Percentiles rank a stretch among this genome's conserved stretches.
phyloP scores from a whole-genome alignment of 23 tunicate genomes.

The Corella eumyota region DNA sequence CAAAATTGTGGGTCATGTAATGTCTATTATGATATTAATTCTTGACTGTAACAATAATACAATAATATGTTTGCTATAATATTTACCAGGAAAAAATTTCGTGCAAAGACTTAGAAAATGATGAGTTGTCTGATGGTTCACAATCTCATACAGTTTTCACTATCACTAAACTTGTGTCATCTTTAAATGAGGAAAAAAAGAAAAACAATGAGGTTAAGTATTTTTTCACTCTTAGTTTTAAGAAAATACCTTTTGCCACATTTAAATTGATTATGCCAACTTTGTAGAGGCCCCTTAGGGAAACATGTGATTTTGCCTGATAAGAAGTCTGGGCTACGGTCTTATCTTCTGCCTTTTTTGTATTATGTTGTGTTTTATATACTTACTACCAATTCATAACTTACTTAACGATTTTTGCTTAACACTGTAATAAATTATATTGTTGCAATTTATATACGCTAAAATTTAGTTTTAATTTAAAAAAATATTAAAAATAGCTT shows the following conservation, averaged over 20 bases:
- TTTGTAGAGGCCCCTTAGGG: no score
- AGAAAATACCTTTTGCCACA: background rate
- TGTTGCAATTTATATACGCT: background rate
- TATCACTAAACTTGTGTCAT: conserved; percentile 26
- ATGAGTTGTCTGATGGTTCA: conserved; percentile 32
- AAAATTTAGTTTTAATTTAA: background rate
- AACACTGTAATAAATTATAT: no score
- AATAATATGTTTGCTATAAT: no score
- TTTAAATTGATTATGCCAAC: background rate
- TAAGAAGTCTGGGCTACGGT: no score
- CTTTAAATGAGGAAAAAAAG: conserved; percentile 17
- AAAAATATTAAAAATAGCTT: background rate
- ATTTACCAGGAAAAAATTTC: no score
- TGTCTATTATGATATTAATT: background rate
- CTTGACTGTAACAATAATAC: background rate
- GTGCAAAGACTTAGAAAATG: conserved; percentile 11
- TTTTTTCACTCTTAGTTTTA: background rate
- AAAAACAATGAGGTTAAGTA: conserved; percentile 5
- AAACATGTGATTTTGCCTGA: no score
- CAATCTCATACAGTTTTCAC: conserved; percentile 33
- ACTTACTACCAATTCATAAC: no score
- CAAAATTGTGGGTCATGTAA: background rate
- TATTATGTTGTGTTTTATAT: no score
- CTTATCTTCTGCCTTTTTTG: no score
- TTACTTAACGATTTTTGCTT: no score